Base-by-base conservation (phyloP, 2,797 vertebrate genomes). In the Parauchenoglanis punctatus region DNA sequence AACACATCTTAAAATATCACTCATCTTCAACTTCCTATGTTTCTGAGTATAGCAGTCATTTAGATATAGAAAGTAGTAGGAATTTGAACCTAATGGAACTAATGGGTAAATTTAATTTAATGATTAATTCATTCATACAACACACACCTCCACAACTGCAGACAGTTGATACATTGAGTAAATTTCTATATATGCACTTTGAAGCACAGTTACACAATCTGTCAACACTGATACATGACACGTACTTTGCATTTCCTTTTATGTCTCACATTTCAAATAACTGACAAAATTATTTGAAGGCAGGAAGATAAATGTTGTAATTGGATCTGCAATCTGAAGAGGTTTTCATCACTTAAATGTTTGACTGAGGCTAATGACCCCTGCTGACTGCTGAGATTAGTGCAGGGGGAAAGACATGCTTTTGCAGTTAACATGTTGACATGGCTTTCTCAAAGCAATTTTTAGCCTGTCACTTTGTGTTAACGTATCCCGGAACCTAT, bases 321-420 rank as follows among this genome's bases (percentile, higher is more conserved):
- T 54, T 59, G 83, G 90, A 86, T 70, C 78, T 6, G 40, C 85
- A 76, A 83, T 87, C 85, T 85, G 70, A 58, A 84, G 70, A 85
- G 77, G 83, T 76, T 86, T 86, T 86, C 82, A 88, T 89, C 87
- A 86, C 65, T 31, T 58, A 85, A 59, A 83, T 81, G 85, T 89
- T 87, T 87, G 83, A 85, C 87, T 90, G 83, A 58, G 59, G 80
- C 90, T 89, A 87, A 89, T 91, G 90, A 91, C 86, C 86, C 89
- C 90, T 91, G 87, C 89, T 91, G 91, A 89, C 88, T 90, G 89
- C 61, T 77, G 77, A 86, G 83, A 88, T 90, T 76, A 86, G 81
- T 88, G 91, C 88, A 88, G 85, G 87, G 87, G 83, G 68, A 81
- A 40, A 46, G 76, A 75, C 72, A 81, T 76, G 82, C 85, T 88